phyloP scores from a whole-genome alignment of 2,797 vertebrate species.

The Phataginus tetradactyla region DNA sequence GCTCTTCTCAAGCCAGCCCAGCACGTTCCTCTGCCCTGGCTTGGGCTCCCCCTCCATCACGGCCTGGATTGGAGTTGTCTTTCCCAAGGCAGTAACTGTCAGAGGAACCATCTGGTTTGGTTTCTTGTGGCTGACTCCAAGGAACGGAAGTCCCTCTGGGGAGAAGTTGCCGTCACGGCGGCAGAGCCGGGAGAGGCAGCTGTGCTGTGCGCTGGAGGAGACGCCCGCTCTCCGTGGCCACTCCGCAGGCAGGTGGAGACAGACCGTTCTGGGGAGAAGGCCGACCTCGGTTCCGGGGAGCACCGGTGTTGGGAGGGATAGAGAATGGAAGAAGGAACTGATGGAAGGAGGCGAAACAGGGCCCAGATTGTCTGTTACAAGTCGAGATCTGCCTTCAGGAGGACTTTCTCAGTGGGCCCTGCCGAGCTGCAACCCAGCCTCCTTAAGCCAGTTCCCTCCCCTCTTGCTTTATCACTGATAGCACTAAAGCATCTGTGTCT shows the following conservation, averaged over 20 bases:
- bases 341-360: background rate
- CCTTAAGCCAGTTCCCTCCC: background rate
- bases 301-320: fast-evolving
- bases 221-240: background rate
- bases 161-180: background rate
- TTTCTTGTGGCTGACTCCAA: slow-evolving; percentile 78
- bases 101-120: slow-evolving; percentile 67
- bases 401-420: background rate
- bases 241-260: background rate
- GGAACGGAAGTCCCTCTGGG: slow-evolving; percentile 69
- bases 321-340: too few species aligned
- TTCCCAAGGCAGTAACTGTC: slow-evolving; percentile 77
- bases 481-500: background rate
- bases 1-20: background rate
- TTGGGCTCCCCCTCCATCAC: background rate
- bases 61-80: slow-evolving; percentile 64
- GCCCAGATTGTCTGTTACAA: background rate
- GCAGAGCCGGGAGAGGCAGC: background rate
- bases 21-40: background rate
- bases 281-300: too few species aligned
- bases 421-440: fast-evolving
- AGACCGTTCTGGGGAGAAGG: background rate
- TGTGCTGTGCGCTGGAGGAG: background rate
- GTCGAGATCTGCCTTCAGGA: background rate
- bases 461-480: background rate